Evolutionary conservation across 1,140 invertebrate species (phyloP), one percentile per base, ranked within the genome.

Genomic region (Akabosia matsudoensis): DNA sequence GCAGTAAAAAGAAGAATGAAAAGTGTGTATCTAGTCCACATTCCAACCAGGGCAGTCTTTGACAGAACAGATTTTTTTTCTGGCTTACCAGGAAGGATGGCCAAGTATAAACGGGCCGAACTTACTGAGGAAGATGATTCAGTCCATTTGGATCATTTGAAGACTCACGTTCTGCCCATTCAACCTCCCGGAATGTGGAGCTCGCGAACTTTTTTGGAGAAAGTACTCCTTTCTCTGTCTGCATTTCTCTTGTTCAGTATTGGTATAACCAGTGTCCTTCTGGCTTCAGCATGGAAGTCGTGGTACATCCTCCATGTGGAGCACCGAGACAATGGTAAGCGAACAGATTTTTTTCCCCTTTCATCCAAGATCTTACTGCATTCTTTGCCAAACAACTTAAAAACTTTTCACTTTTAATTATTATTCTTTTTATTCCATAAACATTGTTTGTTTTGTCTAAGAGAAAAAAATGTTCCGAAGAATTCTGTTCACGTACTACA

Each of bases 41-140:
- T n/a, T n/a, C n/a, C n/a, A n/a, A n/a, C n/a, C n/a, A n/a, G n/a
- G n/a, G 37, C 37, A 45, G 7, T 45, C 37, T 18, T 45, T 45
- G 37, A 45, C 37, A 45, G 7, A 18, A 45, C 18, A 18, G 37
- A 45, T 7, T 10, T 45, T 56, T 3, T 16, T 56, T 56, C 24
- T 51, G 45, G 16, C 34, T 31, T 72, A 7, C 34, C 4, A 72
- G 74, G 52, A 73, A 74, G 75, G 30, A 81, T 81, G 80, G 80
- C 80, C 61, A 81, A 79, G 56, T 81, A 81, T 70, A 79, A 79
- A 72, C 74, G 80, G 72, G 80, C 80, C 34, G 80, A 81, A n/a
- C 33, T 81, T 70, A 74, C 75, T n/a, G 78, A 81, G 75, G 80
- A 81, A 56, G 80, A 81, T 54, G 80, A 81, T 56, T 81, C 78